These are phyloP conservation scores for Atta cephalotes DNA, from an alignment of 1,140 invertebrate species.

Conservation along the genomic window DNA sequence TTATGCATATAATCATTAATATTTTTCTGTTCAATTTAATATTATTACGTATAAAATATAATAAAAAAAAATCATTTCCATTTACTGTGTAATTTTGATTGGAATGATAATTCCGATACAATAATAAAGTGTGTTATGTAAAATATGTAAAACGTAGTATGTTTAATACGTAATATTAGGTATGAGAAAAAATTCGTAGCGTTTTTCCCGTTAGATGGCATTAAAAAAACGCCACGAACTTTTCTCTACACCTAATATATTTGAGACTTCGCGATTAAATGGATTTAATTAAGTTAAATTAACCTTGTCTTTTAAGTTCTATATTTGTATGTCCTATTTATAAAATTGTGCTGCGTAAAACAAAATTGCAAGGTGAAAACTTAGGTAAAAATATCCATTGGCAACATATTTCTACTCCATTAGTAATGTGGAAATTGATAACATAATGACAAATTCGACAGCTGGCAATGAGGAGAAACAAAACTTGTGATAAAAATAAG, in stretches of 20 bases:
- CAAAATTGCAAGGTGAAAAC: conserved; percentile 43
- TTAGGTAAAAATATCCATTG: conserved; percentile 35
- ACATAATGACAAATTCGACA: background rate
- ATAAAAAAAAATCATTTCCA: background rate
- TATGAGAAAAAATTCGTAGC: no score
- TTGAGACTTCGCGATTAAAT: conserved; percentile 2
- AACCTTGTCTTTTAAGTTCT: conserved; percentile 29
- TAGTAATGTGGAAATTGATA: conserved; percentile 20
- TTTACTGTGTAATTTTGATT: background rate
- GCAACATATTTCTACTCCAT: conserved; percentile 46
- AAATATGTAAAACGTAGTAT: background rate
- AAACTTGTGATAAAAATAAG: conserved; percentile 18
- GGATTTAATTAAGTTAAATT: conserved; percentile 42
- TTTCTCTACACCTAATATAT: no score
- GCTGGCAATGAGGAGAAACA: conserved; percentile 10
- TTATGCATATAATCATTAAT: background rate
- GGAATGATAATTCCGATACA: background rate
- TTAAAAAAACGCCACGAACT: no score
- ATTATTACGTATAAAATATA: background rate
- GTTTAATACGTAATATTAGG: background rate
- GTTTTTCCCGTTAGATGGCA: no score
- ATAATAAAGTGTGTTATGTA: background rate
- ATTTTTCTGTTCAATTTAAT: background rate
- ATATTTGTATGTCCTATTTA: conserved; percentile 41
- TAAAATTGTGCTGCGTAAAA: conserved; percentile 17